Base-by-base conservation (phyloP, 2,113 vertebrate species). In the Malurus cyaneus region DNA sequence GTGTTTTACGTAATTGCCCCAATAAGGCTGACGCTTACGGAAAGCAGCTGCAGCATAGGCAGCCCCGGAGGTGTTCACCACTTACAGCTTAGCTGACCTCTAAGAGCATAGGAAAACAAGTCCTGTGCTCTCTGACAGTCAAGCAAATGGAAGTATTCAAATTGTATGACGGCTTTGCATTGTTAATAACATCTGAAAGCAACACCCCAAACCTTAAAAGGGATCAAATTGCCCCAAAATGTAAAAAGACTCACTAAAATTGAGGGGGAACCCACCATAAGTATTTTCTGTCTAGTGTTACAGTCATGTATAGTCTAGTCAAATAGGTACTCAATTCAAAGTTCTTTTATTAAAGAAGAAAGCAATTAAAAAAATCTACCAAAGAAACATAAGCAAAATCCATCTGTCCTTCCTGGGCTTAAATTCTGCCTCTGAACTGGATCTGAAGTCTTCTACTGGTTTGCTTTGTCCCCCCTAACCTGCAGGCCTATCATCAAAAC, bases 1-100 rank as follows among this genome's bases (percentile, higher is more conserved):
- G 92, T 80, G 72, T 39, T 96, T 92, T 94, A 86, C 83, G 76
- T 86, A 93, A 88, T 26, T 80, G 76, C 86, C 54, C 70, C 80
- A 74, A 0, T 25, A 26, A 41, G 31, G 77, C 95, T 95, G 95
- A 96, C 56, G 64, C 88, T 77, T 18, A 76, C 2, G 18, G 74
- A 93, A 89, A 92, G 85, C 57, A 7, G 84, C 85, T 80, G 82
- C 66, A 72, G 87, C 84, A 59, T 0, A 34, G 67, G 83, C 62
- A 66, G 56, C 6, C 0, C 1, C 34, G 69, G 1, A 56, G 57
- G 49, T 56, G 70, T 4, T 86, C 62, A 39, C 25, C 50, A n/a
- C 59, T 53, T 18, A 53, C 9, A 80, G 71, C 83, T 70, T 18
- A 70, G 47, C 2, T 88, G 25, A 50, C 29, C 56, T 83, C 53